These are phyloP conservation scores for Psephotus haematonotus DNA, from an alignment of 2,113 vertebrate species.

Conservation along the genomic window DNA sequence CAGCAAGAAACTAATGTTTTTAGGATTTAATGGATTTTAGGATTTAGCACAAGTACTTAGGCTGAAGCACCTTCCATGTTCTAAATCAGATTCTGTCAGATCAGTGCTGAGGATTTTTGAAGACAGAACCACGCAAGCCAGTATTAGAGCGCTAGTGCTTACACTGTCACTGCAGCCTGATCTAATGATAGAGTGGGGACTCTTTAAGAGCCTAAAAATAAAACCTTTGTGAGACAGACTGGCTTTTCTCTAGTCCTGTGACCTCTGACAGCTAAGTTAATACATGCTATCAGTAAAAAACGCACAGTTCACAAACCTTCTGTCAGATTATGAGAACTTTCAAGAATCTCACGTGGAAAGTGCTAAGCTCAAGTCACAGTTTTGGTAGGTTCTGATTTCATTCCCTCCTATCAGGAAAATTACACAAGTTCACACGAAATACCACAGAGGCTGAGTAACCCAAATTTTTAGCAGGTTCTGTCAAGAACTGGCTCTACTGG, in stretches of 20 bases:
- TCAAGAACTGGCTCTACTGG: background rate
- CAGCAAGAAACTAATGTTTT: background rate
- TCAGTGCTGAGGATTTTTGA: background rate
- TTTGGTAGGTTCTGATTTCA: background rate
- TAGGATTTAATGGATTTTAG: background rate
- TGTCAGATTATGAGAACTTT: background rate
- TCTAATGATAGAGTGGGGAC: background rate
- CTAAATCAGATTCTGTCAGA: background rate
- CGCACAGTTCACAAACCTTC: background rate
- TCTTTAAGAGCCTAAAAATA: background rate
- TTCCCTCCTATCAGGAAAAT: background rate
- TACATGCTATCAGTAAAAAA: background rate
- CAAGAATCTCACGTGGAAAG: background rate
- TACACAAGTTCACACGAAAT: background rate
- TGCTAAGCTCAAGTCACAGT: background rate
- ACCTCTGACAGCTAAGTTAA: background rate
- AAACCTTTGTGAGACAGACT: background rate
- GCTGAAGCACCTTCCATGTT: background rate
- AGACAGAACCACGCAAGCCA: background rate
- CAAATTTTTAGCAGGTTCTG: background rate
- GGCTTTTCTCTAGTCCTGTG: background rate
- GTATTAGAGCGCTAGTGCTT: background rate
- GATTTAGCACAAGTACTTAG: background rate
- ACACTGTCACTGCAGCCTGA: background rate
- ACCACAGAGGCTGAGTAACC: background rate